Percentiles rank a stretch among this genome's conserved stretches.
These are phyloP conservation scores for Danaus chrysippus DNA, from an alignment of 2,888 invertebrate species.

Conservation along the genomic window DNA sequence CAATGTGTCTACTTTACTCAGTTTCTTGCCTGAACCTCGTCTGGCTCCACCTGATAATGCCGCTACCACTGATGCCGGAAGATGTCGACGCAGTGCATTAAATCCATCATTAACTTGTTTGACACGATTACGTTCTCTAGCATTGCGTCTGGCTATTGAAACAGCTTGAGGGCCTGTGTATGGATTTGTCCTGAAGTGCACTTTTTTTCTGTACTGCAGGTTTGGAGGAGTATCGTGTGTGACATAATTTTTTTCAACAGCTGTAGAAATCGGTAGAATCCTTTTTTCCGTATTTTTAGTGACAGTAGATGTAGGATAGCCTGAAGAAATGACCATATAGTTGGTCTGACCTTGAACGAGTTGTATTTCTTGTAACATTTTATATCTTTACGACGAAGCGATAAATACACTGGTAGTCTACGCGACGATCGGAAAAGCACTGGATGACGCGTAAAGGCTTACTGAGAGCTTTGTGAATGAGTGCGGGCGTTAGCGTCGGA, in stretches of 20 bases:
- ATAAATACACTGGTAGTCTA: conserved; percentile 55
- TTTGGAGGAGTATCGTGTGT: conserved; percentile 76
- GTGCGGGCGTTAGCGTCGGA: conserved; percentile 62
- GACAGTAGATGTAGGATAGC: conserved; percentile 68
- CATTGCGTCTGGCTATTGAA: conserved; percentile 94
- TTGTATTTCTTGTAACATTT: conserved; percentile 77
- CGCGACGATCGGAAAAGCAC: conserved; percentile 62
- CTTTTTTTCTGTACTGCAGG: conserved; percentile 84
- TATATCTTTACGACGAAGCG: conserved; percentile 55
- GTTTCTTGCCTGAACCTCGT: conserved; percentile 89
- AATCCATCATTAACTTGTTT: conserved; percentile 97
- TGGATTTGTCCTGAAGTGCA: conserved; percentile 82
- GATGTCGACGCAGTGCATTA: conserved; percentile 91
- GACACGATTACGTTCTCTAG: conserved; percentile 95
- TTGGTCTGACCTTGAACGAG: conserved; percentile 78
- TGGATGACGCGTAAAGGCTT: conserved; percentile 43
- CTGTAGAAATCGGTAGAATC: conserved; percentile 79
- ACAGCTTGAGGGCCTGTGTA: conserved; percentile 86
- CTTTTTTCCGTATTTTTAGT: conserved; percentile 74
- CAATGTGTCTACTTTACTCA: conserved; percentile 94
- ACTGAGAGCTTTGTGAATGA: conserved; percentile 45
- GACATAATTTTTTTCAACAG: conserved; percentile 77
- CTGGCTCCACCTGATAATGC: conserved; percentile 82
- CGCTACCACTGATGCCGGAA: conserved; percentile 89
- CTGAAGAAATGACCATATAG: conserved; percentile 80